phyloP scores from a whole-genome alignment of 1,140 invertebrate species.

The Atta colombica region DNA sequence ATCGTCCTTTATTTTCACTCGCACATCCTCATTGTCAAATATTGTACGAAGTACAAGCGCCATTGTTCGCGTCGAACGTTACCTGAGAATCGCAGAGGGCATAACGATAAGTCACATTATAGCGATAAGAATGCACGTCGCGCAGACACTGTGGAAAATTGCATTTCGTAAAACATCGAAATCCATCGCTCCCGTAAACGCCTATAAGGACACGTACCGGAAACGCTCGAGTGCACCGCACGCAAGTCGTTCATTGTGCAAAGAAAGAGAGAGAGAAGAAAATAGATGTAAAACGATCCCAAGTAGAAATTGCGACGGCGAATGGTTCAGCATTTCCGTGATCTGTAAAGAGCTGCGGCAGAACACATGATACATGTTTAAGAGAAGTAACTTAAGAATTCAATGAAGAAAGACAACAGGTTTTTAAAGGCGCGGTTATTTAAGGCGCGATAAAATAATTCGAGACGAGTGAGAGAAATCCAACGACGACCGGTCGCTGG shows the following conservation, averaged over 20 bases:
- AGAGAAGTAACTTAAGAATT: neutral
- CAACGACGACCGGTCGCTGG: neutral
- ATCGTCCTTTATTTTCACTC: neutral
- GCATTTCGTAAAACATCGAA: conserved; percentile 62
- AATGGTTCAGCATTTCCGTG: conserved; percentile 10
- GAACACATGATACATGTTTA: conserved; percentile 3
- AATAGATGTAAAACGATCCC: conserved; percentile 27
- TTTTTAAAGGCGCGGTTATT: conserved; percentile 4
- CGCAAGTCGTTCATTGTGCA: conserved; percentile 30
- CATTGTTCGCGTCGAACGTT: conserved; percentile 1
- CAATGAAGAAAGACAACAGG: conserved; percentile 41
- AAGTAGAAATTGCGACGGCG: conserved; percentile 28
- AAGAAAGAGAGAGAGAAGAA: neutral
- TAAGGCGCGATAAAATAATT: conserved; percentile 34
- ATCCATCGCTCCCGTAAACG: conserved; percentile 45
- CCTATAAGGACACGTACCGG: conserved; percentile 2
- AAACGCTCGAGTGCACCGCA: conserved; percentile 22
- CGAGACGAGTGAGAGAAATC: neutral
- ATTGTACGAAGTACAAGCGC: conserved; percentile 23
- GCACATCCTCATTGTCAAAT: neutral
- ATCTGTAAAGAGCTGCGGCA: conserved; percentile 30
- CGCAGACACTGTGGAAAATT: conserved; percentile 35
- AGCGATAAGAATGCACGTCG: conserved; percentile 54
- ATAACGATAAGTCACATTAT: conserved; percentile 58
- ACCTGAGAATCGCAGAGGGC: conserved; percentile 45